Percentiles rank a stretch among this genome's conserved stretches.
These are phyloP conservation scores for Coptodon bakossiorum DNA, from an alignment of 2,113 vertebrate species.

Conservation along the genomic window DNA sequence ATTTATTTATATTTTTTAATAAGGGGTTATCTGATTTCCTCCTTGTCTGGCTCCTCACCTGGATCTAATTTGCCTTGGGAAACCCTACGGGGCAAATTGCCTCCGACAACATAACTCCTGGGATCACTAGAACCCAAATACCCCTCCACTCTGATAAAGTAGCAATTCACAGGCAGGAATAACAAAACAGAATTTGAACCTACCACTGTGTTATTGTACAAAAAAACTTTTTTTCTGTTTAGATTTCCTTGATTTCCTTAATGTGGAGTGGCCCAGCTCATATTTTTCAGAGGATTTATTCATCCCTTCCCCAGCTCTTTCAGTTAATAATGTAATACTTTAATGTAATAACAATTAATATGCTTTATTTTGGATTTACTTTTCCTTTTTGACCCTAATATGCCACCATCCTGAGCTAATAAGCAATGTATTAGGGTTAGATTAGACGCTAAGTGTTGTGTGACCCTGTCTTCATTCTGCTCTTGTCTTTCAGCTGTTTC, in stretches of 20 bases:
- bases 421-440: neutral
- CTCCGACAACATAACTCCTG: neutral
- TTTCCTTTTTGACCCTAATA: neutral
- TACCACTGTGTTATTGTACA: neutral
- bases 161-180: accelerated
- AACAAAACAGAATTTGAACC: neutral
- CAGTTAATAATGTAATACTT: neutral
- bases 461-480: neutral
- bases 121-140: too few relatives aligned
- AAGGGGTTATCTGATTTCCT: neutral
- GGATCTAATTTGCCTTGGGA: neutral
- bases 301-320: neutral
- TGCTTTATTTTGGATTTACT: neutral
- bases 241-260: neutral
- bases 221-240: neutral
- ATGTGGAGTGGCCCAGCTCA: neutral
- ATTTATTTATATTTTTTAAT: neutral
- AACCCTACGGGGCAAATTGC: neutral
- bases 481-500: constrained; percentile 76
- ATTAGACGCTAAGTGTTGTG: neutral
- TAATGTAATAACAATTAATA: neutral
- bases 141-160: neutral
- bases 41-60: neutral
- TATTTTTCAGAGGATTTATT: neutral
- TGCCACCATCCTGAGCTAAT: neutral